phyloP scores from a whole-genome alignment of 2,888 invertebrate genomes.

The Leptothorax acervorum region DNA sequence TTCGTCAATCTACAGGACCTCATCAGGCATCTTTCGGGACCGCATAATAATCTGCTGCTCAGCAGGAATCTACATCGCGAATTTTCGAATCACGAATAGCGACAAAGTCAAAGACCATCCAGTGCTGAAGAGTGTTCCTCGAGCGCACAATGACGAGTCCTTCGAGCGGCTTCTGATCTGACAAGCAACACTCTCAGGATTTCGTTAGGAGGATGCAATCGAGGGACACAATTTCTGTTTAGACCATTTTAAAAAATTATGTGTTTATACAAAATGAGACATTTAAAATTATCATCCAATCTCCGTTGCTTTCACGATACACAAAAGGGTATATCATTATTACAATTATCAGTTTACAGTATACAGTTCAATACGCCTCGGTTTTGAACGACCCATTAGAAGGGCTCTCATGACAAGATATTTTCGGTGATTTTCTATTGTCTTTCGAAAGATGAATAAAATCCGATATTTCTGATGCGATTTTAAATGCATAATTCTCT shows the following conservation, averaged over 20 bases:
- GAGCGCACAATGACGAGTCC: slow-evolving; percentile 32
- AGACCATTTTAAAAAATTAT: neutral
- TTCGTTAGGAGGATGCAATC: neutral
- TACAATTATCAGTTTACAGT: neutral
- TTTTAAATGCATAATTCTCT: too few species aligned
- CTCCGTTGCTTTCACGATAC: neutral
- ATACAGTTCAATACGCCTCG: too few species aligned
- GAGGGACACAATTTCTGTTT: neutral
- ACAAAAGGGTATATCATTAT: neutral
- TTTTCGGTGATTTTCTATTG: too few species aligned
- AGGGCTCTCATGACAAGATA: too few species aligned
- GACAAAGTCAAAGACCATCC: slow-evolving; percentile 79
- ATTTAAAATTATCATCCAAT: slow-evolving; percentile 2
- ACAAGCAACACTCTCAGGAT: neutral
- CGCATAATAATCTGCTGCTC: slow-evolving; percentile 94
- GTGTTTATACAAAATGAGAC: neutral
- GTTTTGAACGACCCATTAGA: too few species aligned
- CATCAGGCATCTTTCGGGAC: slow-evolving; percentile 94
- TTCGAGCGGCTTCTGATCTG: neutral
- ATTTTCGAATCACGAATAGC: slow-evolving; percentile 86
- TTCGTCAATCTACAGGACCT: slow-evolving; percentile 95
- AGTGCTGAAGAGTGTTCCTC: slow-evolving; percentile 61
- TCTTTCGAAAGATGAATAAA: too few species aligned
- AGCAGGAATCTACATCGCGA: slow-evolving; percentile 91
- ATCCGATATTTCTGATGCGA: too few species aligned